Percentiles rank a stretch among this genome's conserved stretches.
Conservation (phyloP, 2,888 invertebrate genomes). For the Hedya salicella region DNA sequence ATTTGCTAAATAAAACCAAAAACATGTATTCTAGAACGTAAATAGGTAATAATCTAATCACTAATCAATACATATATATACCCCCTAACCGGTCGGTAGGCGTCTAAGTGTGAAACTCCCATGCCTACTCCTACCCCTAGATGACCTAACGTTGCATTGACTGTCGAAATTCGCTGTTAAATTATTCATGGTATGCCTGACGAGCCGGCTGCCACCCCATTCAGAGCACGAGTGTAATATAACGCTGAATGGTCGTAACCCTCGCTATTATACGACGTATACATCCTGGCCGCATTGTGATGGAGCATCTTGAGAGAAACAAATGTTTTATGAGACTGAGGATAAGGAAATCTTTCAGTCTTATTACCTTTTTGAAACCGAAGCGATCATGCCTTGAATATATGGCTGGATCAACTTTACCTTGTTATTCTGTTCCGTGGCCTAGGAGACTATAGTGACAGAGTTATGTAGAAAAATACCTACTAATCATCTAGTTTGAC, state of each 20-base stretch:
- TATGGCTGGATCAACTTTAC: no score
- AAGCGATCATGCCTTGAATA: no score
- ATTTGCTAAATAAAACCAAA: no score
- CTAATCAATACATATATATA: no score
- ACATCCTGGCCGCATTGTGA: conserved; percentile 12
- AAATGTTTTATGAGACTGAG: background rate
- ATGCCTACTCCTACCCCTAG: conserved; percentile 7
- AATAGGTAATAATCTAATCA: no score
- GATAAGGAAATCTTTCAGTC: background rate
- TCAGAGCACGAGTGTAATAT: conserved; percentile 67
- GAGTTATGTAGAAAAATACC: no score
- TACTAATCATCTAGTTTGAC: no score
- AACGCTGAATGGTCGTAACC: conserved; percentile 59
- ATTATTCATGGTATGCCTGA: conserved; percentile 69
- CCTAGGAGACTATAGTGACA: no score
- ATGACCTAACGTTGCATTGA: conserved; percentile 56
- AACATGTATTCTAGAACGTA: no score
- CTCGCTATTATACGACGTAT: conserved; percentile 53
- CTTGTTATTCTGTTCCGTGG: no score
- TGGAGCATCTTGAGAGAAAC: background rate
- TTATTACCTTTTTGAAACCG: no score
- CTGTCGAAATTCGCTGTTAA: conserved; percentile 63
- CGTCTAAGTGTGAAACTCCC: background rate
- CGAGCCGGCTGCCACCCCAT: conserved; percentile 60
- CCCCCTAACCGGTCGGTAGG: no score